phyloP scores from a whole-genome alignment of 1,140 invertebrate species.

The Drosophila subobscura region DNA sequence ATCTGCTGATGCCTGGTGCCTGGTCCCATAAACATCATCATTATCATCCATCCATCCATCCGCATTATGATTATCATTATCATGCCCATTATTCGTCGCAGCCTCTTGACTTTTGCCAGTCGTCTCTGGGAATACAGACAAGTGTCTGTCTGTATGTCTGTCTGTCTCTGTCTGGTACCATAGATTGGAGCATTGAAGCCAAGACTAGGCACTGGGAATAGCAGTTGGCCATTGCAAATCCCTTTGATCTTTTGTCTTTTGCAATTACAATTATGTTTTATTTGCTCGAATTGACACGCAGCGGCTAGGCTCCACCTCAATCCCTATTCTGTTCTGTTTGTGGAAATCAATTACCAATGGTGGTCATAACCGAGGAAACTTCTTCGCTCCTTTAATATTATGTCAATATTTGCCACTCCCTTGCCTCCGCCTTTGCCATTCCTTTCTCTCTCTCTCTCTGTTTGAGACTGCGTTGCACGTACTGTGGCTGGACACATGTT shows the following conservation, averaged over 20 bases:
- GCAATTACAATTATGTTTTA: constrained; percentile 81
- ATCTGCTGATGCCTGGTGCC: constrained; percentile 13
- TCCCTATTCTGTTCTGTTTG: constrained; percentile 33
- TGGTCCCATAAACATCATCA: constrained; percentile 27
- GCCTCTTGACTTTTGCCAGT: constrained; percentile 46
- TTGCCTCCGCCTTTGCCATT: constrained; percentile 1
- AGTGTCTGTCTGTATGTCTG: constrained; percentile 17
- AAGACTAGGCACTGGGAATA: background rate
- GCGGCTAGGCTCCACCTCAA: background rate
- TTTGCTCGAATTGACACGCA: constrained; percentile 71
- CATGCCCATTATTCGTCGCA: constrained; percentile 55
- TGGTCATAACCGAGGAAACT: constrained; percentile 57
- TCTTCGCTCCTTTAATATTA: constrained; percentile 44
- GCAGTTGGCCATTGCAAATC: constrained; percentile 34
- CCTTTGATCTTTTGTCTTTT: constrained; percentile 79
- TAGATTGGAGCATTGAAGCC: background rate
- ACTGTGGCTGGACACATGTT: constrained; percentile 73
- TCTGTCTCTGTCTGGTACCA: background rate
- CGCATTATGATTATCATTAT: constrained; percentile 52
- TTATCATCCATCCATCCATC: constrained; percentile 15
- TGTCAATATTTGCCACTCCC: constrained; percentile 70
- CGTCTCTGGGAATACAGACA: constrained; percentile 36
- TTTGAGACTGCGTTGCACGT: constrained; percentile 56
- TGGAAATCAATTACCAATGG: constrained; percentile 74
- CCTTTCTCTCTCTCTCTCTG: background rate